These are phyloP conservation scores for Beris morrisii DNA, from an alignment of 2,888 invertebrate genomes.

Conservation along the genomic window DNA sequence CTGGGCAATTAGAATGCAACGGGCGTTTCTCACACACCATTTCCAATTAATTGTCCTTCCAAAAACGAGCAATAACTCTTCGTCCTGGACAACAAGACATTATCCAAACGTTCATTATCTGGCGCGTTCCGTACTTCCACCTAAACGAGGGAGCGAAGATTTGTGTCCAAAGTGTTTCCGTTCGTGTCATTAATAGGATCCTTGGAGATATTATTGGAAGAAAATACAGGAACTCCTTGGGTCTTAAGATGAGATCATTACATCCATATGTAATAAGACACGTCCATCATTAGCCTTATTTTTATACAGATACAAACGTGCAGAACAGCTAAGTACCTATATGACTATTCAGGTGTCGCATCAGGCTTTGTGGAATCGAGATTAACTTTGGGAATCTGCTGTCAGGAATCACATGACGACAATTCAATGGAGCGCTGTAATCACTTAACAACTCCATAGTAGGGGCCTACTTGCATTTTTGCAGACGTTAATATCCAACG, in stretches of 20 bases:
- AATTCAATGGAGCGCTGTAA: slow-evolving; percentile 23
- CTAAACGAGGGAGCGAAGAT: slow-evolving; percentile 34
- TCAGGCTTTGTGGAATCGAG: background rate
- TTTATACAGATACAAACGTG: too few species aligned
- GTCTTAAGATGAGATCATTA: slow-evolving; percentile 26
- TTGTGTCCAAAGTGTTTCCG: slow-evolving; percentile 34
- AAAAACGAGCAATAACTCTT: slow-evolving; percentile 44
- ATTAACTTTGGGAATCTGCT: slow-evolving; percentile 24
- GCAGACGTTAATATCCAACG: background rate
- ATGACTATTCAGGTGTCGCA: slow-evolving; percentile 13
- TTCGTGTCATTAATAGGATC: slow-evolving; percentile 34
- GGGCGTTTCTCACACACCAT: slow-evolving; percentile 44
- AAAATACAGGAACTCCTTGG: background rate
- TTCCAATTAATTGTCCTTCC: slow-evolving; percentile 46
- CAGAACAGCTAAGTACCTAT: too few species aligned
- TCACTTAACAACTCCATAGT: slow-evolving; percentile 18
- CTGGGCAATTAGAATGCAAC: slow-evolving; percentile 45
- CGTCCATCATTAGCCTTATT: slow-evolving; percentile 33
- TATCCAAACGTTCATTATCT: slow-evolving; percentile 23
- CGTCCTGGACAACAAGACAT: slow-evolving; percentile 30
- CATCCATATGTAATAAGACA: slow-evolving; percentile 35
- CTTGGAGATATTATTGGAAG: background rate
- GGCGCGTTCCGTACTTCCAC: slow-evolving; percentile 4
- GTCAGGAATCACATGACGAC: slow-evolving; percentile 19
- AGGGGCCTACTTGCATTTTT: background rate